Evolutionary conservation across 2,797 vertebrate genomes (phyloP).

Genomic region (Argyrosomus regius): DNA sequence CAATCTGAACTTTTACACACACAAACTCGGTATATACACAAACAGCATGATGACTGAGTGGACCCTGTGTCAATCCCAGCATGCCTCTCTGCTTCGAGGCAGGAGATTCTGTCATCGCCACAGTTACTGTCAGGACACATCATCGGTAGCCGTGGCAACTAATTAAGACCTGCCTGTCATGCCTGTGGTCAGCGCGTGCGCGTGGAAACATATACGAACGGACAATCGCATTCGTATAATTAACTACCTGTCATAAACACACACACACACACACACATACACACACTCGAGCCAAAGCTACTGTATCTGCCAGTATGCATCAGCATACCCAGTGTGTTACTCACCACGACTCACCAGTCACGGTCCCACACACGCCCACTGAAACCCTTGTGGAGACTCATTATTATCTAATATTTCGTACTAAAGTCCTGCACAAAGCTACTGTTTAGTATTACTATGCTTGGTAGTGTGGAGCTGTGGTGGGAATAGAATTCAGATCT

Average conservation of each 20-base stretch:
- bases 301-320: constrained; percentile 59
- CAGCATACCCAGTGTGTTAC: constrained; percentile 50
- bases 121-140: constrained; percentile 75
- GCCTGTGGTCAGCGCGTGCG: constrained; percentile 59
- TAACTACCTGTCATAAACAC: constrained; percentile 69
- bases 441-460: not conserved
- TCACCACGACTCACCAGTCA: constrained; percentile 59
- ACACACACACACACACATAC: not conserved
- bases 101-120: constrained; percentile 74
- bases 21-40: constrained; percentile 36
- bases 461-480: not conserved
- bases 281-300: constrained; percentile 11
- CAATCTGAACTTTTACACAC: constrained; percentile 42
- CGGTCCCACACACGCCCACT: constrained; percentile 30
- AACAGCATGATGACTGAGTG: constrained; percentile 60
- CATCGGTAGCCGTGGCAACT: constrained; percentile 73
- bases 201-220: constrained; percentile 46
- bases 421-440: no score
- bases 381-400: constrained; percentile 21
- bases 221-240: constrained; percentile 67
- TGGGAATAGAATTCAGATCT: not conserved
- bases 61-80: constrained; percentile 76
- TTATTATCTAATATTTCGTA: not conserved
- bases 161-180: constrained; percentile 81
- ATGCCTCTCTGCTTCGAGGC: constrained; percentile 73